A percentile compares a stretch with the other conserved stretches of the same genome.
Evolutionary conservation across 2,113 vertebrate genomes (phyloP).

Genomic region (Falco punctatus): DNA sequence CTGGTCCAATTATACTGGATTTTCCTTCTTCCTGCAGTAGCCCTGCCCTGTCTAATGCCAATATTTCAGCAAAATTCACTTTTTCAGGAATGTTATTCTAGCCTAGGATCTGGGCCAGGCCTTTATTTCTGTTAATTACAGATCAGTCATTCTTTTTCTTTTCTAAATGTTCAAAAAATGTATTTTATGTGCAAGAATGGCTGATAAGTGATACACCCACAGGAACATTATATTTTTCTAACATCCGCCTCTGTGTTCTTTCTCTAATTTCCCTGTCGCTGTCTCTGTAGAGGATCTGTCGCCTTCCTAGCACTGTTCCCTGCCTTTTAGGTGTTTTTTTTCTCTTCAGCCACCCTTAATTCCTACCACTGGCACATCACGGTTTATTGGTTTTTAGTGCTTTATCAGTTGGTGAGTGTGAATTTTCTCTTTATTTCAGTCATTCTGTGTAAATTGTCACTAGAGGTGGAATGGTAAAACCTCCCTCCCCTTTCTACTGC

Average conservation of each 20-base stretch:
- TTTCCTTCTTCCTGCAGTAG: conserved; percentile 39
- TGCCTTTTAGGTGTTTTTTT: conserved; percentile 18
- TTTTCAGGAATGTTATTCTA: conserved; percentile 18
- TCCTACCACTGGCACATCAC: not conserved
- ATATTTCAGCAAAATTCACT: conserved; percentile 31
- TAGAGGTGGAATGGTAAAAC: not conserved
- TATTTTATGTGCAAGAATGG: conserved; percentile 56
- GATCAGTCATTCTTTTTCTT: conserved; percentile 61
- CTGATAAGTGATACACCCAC: conserved; percentile 64
- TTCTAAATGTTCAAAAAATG: conserved; percentile 49
- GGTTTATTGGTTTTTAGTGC: not conserved
- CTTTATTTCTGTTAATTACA: conserved; percentile 64
- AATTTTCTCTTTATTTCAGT: not conserved
- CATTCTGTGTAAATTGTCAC: not conserved
- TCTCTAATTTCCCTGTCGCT: conserved; percentile 47
- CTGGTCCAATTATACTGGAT: conserved; percentile 29
- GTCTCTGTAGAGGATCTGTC: conserved; percentile 45
- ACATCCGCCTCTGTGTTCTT: conserved; percentile 61
- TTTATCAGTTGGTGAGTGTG: not conserved
- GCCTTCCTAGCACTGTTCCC: not conserved
- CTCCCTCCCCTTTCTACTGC: not conserved
- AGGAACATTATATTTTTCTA: conserved; percentile 64
- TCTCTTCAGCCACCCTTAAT: not conserved
- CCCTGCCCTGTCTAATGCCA: not conserved
- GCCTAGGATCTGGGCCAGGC: conserved; percentile 34